Evolutionary conservation across 1,140 invertebrate species (phyloP).

Genomic region (Calliphora vicina): DNA sequence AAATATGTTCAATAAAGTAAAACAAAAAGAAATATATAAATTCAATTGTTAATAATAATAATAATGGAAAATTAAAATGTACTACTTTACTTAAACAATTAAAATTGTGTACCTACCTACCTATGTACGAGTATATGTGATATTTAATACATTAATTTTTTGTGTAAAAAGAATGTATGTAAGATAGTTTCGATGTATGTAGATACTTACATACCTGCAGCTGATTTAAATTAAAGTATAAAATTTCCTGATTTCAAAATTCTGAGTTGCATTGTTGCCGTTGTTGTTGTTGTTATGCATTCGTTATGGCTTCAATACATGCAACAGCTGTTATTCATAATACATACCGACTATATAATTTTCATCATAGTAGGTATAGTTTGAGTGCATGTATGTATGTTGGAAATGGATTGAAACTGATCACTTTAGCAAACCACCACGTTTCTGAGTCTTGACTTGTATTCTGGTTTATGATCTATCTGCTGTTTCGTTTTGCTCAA

Average conservation of each 20-base stretch:
- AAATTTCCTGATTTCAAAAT: conserved; percentile 35
- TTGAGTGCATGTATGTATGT: not conserved
- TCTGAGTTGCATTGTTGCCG: conserved; percentile 5
- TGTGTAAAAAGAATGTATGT: not conserved
- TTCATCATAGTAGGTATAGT: not conserved
- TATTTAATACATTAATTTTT: not conserved
- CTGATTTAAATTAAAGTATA: conserved; percentile 21
- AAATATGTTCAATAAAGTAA: not conserved
- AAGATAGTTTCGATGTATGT: too few relatives aligned
- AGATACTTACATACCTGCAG: not conserved
- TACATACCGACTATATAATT: not conserved
- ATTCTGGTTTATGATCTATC: not conserved
- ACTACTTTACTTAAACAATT: not conserved
- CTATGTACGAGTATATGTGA: not conserved
- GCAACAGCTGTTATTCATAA: conserved; percentile 22
- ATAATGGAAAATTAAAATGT: not conserved
- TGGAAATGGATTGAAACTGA: not conserved
- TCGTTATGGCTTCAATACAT: conserved; percentile 22
- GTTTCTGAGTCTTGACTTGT: not conserved
- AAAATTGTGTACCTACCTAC: not conserved
- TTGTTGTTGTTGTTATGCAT: not conserved
- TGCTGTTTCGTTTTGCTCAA: not conserved
- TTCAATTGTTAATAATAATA: not conserved
- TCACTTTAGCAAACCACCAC: not conserved
- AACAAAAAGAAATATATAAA: not conserved